Base-by-base conservation (phyloP, 2,888 invertebrate species). In the Spilosoma lubricipeda region DNA sequence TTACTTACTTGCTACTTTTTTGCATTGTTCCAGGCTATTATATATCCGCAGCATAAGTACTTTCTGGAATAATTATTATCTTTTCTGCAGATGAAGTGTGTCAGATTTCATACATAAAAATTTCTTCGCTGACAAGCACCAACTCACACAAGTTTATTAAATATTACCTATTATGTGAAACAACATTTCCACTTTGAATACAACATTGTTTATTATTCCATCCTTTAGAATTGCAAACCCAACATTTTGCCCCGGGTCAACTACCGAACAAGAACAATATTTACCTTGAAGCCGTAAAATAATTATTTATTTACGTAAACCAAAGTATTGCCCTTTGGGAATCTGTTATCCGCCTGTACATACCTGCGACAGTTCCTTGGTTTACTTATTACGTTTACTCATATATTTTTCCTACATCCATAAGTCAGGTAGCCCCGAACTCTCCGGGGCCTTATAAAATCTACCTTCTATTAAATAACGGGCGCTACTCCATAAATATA, bases 391-490 rank as follows among this genome's bases (percentile, higher is more conserved):
- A 73, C 73, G 39, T 70, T 59, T 30, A 70, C 33, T n/a, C n/a
- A 73, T 69, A 69, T 64, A 69, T 68, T 68, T 68, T 45, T 36
- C 48, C 36, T 59, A 64, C 69, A 64, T 63, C 39, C 30, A 63
- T 70, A 65, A 73, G 52, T 68, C 64, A 63, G 64, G 42, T 30
- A 63, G 68, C 8, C 23, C 39, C 30, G 20, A 69, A 73, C 39
- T 65, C 72, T 64, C 73, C 8, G 39, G 64, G 39, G 73, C 11
- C 4, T 52, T 68, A 73, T 64, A 73, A 69, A 73, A 69, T 64
- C 65, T 23, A 69, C 73, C 69, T 27, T 45, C 69, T 65, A 68
- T 69, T 69, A 73, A 73, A 73, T 73, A 73, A 73, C 52, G 27
- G 33, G 48, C 48, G 59, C 27, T 42, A 52, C 64, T 30, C 39